These are phyloP conservation scores for Oophaga pumilio DNA, from an alignment of 2,113 vertebrate species.

Conservation along the genomic window DNA sequence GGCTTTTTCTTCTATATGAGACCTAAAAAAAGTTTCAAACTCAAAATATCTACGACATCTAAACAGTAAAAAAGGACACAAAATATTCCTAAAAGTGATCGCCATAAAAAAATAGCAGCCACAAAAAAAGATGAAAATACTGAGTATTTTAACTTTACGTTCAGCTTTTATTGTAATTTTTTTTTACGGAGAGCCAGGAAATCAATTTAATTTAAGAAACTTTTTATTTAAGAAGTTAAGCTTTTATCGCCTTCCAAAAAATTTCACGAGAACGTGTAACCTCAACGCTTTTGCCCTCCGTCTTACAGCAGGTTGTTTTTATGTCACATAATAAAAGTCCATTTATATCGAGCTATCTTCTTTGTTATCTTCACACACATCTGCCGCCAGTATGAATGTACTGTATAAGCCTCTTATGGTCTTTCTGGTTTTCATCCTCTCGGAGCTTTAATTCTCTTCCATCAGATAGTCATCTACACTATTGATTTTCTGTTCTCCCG, in stretches of 20 bases:
- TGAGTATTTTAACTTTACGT: no score
- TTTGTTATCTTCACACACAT: conserved; percentile 36
- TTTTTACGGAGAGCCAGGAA: no score
- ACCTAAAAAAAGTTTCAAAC: no score
- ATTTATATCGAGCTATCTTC: conserved; percentile 22
- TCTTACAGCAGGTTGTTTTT: conserved; percentile 1
- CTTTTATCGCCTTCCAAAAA: background rate
- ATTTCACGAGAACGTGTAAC: background rate
- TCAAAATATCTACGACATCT: no score
- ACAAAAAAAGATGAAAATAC: no score
- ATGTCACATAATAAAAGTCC: conserved; percentile 30
- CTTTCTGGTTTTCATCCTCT: conserved; percentile 30
- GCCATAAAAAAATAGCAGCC: no score
- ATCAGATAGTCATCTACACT: conserved; percentile 51
- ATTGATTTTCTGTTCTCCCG: conserved; percentile 55
- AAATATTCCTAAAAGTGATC: no score
- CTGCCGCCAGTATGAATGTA: conserved; percentile 28
- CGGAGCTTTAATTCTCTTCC: conserved; percentile 42
- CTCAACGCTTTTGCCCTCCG: background rate
- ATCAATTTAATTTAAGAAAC: no score
- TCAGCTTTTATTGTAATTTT: no score
- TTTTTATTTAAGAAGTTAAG: background rate
- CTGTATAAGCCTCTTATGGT: conserved; percentile 14
- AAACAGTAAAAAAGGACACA: no score
- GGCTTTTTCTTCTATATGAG: no score